Evolutionary conservation across 2,888 invertebrate genomes (phyloP).

Genomic region (Himalopsyche kuldschensis): DNA sequence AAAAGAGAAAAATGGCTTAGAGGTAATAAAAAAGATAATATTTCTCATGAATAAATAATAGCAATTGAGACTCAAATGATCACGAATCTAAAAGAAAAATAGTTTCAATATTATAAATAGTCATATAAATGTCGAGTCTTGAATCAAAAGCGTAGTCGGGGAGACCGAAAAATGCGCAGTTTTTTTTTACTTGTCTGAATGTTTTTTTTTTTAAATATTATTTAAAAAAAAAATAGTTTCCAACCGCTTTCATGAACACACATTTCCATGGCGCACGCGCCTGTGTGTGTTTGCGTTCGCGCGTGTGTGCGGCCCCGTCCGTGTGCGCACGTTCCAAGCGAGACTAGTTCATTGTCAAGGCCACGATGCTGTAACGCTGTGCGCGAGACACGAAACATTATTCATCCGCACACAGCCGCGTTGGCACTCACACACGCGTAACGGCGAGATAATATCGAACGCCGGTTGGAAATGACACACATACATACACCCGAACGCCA

Average conservation of each 20-base stretch:
- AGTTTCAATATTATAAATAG: background rate
- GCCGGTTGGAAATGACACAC: constrained; percentile 2
- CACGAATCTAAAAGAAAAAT: no score
- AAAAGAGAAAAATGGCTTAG: background rate
- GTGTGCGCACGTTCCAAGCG: constrained; percentile 16
- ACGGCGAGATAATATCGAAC: constrained; percentile 6
- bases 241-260: background rate
- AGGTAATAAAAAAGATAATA: background rate
- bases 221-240: background rate
- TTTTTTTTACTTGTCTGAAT: background rate
- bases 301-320: constrained; percentile 5
- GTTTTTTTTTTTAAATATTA: background rate
- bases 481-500: background rate
- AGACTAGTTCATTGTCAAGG: constrained; percentile 40
- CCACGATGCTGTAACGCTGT: constrained; percentile 16
- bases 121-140: background rate
- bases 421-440: background rate
- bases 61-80: background rate
- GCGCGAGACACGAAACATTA: background rate
- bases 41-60: background rate
- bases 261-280: background rate
- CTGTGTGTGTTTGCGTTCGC: background rate
- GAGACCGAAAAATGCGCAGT: background rate
- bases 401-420: background rate
- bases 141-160: background rate